These are phyloP conservation scores for Anodontia alba DNA, from an alignment of 2,888 invertebrate genomes.

Conservation along the genomic window DNA sequence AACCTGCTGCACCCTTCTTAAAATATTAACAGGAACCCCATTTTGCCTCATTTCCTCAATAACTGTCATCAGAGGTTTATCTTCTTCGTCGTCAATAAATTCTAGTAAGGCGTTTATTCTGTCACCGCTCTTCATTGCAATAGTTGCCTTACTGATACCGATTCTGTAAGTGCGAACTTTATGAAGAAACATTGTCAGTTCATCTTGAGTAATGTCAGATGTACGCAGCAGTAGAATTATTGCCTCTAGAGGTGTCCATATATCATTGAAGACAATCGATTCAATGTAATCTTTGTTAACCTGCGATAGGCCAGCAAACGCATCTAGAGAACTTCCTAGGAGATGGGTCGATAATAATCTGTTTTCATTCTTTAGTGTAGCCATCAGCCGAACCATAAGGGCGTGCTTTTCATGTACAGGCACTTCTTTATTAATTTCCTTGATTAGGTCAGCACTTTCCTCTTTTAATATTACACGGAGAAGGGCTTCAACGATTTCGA, in stretches of 20 bases:
- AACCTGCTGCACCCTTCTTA: not conserved
- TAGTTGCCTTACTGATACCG: not conserved
- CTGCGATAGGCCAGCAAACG: not conserved
- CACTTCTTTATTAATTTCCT: not conserved
- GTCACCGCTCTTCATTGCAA: not conserved
- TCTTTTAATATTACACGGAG: not conserved
- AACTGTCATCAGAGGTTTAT: not conserved
- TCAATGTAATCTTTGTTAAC: not conserved
- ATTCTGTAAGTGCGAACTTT: not conserved
- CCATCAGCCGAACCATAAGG: not conserved
- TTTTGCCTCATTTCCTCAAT: constrained; percentile 1
- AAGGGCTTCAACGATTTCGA: not conserved
- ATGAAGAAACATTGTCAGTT: not conserved
- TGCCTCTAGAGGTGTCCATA: constrained; percentile 7
- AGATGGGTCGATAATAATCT: not conserved
- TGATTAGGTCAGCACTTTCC: not conserved
- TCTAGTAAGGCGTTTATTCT: not conserved
- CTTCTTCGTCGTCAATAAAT: not conserved
- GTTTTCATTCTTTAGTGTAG: not conserved
- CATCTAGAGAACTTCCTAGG: not conserved
- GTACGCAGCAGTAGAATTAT: not conserved
- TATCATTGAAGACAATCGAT: not conserved
- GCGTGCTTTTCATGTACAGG: not conserved
- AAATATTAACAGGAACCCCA: not conserved
- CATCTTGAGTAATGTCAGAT: not conserved